Base-by-base conservation (phyloP, 2,113 vertebrate species). In the Hydrochoerus hydrochaeris region DNA sequence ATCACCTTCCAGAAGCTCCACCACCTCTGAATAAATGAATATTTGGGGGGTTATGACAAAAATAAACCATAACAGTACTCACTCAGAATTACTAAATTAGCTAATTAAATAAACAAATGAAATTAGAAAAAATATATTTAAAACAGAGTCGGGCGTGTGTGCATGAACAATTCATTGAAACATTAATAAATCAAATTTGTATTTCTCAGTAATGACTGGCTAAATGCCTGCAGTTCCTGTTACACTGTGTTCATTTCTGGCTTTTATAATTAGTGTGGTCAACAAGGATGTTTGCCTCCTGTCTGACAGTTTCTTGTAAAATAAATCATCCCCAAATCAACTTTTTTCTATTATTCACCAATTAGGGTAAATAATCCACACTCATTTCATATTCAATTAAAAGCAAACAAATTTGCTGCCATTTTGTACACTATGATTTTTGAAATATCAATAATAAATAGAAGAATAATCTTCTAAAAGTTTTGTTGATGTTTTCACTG, bases 351-450 rank as follows among this genome's bases (percentile, higher is more conserved):
- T 71, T 73, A 85, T 44, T 77, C 16, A 67, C 9, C 38, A 90
- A 54, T 89, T 88, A 88, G 13, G 73, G 54, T 77, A 95, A 90
- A 85, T 60, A 95, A 85, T 88, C 10, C 2, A 26, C 24, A 80
- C 8, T 71, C 13, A 65, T 94, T 88, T 95, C 3, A 92, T 71
- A 90, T 24, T 60, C 63, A 38, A 54, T 67, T 4, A 84, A 90
- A 96, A 92, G n/a, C 71, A 92, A 96, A 32, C 7, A 73, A 19
- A 69, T 75, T 35, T 82, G 2, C 12, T 65, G 3, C 57, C n/a
- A 35, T 88, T 13, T 73, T 90, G 41, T 58, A 67, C 0, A 22
- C 8, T 17, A n/a, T n/a, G 54, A 77, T 28, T 92, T 95, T 75
- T 2, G 0, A 67, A 63, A 67, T 58, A 71, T 54, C 28, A 52